Evolutionary conservation across 2,113 vertebrate genomes (phyloP).

Genomic region (Suricata suricatta): DNA sequence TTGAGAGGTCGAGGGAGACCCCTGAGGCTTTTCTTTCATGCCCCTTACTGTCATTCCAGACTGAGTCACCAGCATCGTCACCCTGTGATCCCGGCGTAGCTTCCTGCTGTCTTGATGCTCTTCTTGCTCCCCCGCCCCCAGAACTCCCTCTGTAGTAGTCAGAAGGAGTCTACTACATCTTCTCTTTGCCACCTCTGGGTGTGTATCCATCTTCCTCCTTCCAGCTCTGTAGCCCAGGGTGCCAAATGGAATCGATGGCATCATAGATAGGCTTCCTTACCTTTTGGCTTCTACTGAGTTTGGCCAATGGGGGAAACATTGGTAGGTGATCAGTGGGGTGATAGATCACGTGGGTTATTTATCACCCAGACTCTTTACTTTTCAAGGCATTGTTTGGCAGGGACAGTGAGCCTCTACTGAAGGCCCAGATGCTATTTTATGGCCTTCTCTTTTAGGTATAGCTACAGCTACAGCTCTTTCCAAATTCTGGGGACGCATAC

Average conservation of each 20-base stretch:
- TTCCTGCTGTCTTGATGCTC: neutral
- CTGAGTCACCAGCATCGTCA: neutral
- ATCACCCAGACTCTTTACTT: neutral
- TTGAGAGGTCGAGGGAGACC: neutral
- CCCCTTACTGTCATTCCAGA: neutral
- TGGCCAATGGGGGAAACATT: neutral
- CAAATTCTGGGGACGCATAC: neutral
- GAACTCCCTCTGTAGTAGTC: neutral
- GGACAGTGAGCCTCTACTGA: neutral
- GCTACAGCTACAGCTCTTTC: neutral
- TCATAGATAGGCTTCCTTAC: neutral
- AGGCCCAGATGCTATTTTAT: neutral
- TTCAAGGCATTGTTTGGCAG: neutral
- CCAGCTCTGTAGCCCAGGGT: neutral
- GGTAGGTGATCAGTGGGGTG: neutral
- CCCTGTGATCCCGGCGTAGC: neutral
- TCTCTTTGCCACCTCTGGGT: neutral
- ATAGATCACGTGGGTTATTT: neutral
- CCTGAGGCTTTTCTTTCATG: neutral
- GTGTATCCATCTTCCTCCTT: neutral
- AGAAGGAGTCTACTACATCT: neutral
- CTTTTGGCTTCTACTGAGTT: neutral
- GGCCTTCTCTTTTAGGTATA: neutral
- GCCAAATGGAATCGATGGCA: neutral
- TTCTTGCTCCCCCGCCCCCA: neutral